A percentile compares a stretch with the other conserved stretches of the same genome.
These are phyloP conservation scores for Apis cerana DNA, from an alignment of 1,140 invertebrate species.

Conservation along the genomic window DNA sequence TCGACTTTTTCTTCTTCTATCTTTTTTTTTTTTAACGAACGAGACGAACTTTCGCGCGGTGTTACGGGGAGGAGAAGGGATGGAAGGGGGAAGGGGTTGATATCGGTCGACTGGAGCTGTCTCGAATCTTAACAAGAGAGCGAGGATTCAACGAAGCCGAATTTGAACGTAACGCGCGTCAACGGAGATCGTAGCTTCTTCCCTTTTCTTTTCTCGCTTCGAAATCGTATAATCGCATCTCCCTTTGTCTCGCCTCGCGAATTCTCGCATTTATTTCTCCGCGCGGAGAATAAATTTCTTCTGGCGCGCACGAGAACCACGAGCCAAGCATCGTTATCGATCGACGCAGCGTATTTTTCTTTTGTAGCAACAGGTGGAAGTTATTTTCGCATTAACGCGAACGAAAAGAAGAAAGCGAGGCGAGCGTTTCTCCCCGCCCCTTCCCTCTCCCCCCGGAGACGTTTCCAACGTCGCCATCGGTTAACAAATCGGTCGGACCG, in stretches of 20 bases:
- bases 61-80: too few species aligned
- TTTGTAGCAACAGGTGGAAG: conserved; percentile 64
- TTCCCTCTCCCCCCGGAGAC: too few species aligned
- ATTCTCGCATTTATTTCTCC: too few species aligned
- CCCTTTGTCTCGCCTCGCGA: neutral
- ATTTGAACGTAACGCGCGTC: neutral
- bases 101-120: too few species aligned
- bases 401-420: neutral
- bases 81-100: neutral
- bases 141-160: neutral
- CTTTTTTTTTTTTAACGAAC: too few species aligned
- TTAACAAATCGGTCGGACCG: conserved; percentile 42
- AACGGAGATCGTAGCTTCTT: neutral
- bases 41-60: neutral
- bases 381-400: conserved; percentile 34
- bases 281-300: neutral
- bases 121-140: neutral
- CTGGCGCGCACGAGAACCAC: too few species aligned
- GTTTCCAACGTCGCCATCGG: neutral
- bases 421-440: conserved; percentile 4
- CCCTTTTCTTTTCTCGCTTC: fast-evolving
- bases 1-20: neutral
- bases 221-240: too few species aligned
- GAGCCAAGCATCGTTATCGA: neutral
- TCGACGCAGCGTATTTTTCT: conserved; percentile 48